Base-by-base conservation (phyloP, 2,888 invertebrate genomes). In the Athrips mouffetella region DNA sequence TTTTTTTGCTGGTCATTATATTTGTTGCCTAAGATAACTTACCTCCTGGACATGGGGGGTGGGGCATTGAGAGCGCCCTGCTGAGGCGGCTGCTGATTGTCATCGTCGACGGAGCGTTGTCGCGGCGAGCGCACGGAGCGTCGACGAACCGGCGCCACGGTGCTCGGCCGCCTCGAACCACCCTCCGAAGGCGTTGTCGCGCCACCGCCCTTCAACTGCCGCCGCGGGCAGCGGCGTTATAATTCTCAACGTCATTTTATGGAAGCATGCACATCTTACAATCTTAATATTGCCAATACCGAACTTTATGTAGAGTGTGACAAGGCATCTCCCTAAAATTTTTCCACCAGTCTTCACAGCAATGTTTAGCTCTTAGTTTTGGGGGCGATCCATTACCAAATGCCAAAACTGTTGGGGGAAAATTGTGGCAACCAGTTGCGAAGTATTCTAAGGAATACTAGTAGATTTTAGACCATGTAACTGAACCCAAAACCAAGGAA, bases 71-170 rank as follows among this genome's bases (percentile, higher is more conserved):
- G 7, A 94, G 85, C 3, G 91, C 92, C 0, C 89, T 76, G 47
- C 92, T 91, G 16, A 70, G 80, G 29, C 63, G 66, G 56, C 55
- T 61, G 60, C 63, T 60, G 65, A 65, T 79, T 62, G 68, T 96
- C 96, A 60, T 96, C 96, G 67, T 96, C 96, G 74, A 94, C 95
- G 68, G 95, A 95, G 73, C 94, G 94, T 71, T 96, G 96, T 10
- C 95, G 76, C 84, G 81, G 76, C 90, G 90, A 76, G 89, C 91
- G 71, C 88, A 91, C 64, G 73, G 91, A 75, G 87, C 91, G 80
- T 80, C 93, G 76, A 73, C 92, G 65, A 82, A 81, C 71, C 10
- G 86, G 86, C 77, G 92, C 65, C 46, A 91, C 93, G 42, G 91
- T 89, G 80, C 93, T 93, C 49, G 92, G 89, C 57, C 91, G 88